Evolutionary conservation across 2,888 invertebrate genomes (phyloP).

Genomic region (Caenorhabditis sp.): DNA sequence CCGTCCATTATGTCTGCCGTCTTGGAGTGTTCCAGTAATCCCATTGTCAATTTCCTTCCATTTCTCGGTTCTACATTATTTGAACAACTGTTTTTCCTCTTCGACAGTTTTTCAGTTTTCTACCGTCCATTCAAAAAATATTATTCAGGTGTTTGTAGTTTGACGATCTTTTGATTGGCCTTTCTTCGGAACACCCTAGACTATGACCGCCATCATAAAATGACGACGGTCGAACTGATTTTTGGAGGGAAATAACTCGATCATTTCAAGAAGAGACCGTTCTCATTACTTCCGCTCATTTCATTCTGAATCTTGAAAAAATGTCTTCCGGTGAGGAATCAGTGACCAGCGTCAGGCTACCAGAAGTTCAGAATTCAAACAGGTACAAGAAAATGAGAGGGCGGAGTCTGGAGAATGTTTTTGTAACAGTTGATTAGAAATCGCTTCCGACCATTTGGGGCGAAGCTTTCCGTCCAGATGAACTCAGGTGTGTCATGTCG

Average conservation of each 20-base stretch:
- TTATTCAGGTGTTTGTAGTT: slow-evolving; percentile 45
- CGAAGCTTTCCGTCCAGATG: too few species aligned
- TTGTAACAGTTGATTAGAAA: neutral
- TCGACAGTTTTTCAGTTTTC: neutral
- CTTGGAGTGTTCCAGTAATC: slow-evolving; percentile 48
- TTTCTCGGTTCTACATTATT: slow-evolving; percentile 40
- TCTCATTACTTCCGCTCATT: slow-evolving; percentile 51
- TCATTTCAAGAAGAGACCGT: slow-evolving; percentile 21
- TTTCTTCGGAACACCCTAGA: slow-evolving; percentile 20
- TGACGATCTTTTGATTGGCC: slow-evolving; percentile 26
- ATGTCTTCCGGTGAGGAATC: slow-evolving; percentile 6
- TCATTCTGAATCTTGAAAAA: slow-evolving; percentile 15
- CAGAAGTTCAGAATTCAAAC: slow-evolving; percentile 7
- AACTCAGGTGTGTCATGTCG: too few species aligned
- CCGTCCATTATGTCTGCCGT: slow-evolving; percentile 34
- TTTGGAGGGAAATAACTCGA: slow-evolving; percentile 6
- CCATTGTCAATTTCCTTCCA: slow-evolving; percentile 50
- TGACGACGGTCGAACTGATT: slow-evolving; percentile 13
- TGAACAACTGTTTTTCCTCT: slow-evolving; percentile 50
- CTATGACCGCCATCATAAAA: slow-evolving; percentile 36
- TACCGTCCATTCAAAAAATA: slow-evolving; percentile 28
- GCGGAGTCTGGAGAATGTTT: too few species aligned
- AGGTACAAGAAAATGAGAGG: neutral
- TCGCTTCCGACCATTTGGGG: neutral
- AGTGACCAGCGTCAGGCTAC: neutral